Evolutionary conservation across 2,113 vertebrate species (phyloP).

Genomic region (Takifugu flavidus): DNA sequence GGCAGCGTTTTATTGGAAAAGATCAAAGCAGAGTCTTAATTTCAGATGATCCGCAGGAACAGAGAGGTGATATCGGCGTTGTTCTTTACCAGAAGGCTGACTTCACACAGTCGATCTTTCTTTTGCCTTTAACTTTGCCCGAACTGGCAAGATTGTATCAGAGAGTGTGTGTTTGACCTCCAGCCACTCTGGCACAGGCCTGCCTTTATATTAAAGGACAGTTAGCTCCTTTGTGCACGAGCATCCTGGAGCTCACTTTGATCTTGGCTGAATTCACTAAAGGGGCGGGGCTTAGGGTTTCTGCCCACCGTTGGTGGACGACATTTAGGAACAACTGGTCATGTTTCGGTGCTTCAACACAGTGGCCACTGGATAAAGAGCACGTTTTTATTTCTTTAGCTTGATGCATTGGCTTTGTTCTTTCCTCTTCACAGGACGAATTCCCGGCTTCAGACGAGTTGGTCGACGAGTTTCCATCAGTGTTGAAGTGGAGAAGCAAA

Average conservation of each 20-base stretch:
- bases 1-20: too few relatives aligned
- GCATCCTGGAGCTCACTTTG: conserved; percentile 7
- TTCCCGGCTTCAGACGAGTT: conserved; percentile 78
- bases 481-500: conserved; percentile 89
- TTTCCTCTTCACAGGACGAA: conserved; percentile 59
- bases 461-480: conserved; percentile 76
- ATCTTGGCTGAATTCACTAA: neutral
- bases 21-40: too few relatives aligned
- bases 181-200: neutral
- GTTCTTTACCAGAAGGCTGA: conserved; percentile 7
- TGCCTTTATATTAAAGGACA: conserved; percentile 23
- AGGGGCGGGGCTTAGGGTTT: too few relatives aligned
- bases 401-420: neutral
- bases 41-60: too few relatives aligned
- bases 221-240: neutral
- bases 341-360: neutral
- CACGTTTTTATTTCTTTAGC: too few relatives aligned
- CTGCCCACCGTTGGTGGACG: neutral
- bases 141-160: conserved; percentile 37
- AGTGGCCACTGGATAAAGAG: neutral
- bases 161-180: neutral
- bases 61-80: too few relatives aligned
- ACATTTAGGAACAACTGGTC: neutral
- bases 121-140: neutral
- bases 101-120: neutral